Conservation (phyloP, 1,140 invertebrate species). For the Ips nitidus region DNA sequence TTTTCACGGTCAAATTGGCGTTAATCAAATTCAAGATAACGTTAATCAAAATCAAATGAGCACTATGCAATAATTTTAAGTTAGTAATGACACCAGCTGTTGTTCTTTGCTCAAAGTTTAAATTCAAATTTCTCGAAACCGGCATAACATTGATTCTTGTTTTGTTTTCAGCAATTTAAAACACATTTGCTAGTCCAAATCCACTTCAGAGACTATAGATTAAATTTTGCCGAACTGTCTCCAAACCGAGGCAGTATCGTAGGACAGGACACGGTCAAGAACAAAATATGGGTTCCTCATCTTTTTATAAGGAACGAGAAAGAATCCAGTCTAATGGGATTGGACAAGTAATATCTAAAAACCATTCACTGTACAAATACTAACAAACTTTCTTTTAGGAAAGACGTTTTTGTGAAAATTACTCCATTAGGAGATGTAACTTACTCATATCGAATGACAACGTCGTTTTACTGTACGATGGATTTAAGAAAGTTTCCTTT, state of each 20-base stretch:
- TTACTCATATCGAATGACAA: conserved; percentile 73
- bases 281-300: conserved; percentile 76
- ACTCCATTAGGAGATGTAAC: conserved; percentile 74
- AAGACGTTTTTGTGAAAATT: conserved; percentile 78
- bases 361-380: neutral
- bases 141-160: too few relatives aligned
- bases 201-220: conserved; percentile 68
- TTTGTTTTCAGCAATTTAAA: conserved; percentile 70
- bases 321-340: conserved; percentile 74
- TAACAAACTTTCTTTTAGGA: conserved; percentile 48
- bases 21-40: too few relatives aligned
- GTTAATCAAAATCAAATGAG: too few relatives aligned
- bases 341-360: conserved; percentile 52
- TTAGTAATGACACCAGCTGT: too few relatives aligned
- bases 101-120: too few relatives aligned
- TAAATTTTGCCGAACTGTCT: conserved; percentile 66
- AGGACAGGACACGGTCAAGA: conserved; percentile 67
- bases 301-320: conserved; percentile 79
- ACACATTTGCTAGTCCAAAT: conserved; percentile 77
- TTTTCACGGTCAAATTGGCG: too few relatives aligned
- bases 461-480: conserved; percentile 78
- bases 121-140: too few relatives aligned
- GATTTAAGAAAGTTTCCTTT: conserved; percentile 84
- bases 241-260: conserved; percentile 67
- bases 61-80: too few relatives aligned